Conservation (phyloP, 2,888 invertebrate genomes). For the Blastobasis adustella region DNA sequence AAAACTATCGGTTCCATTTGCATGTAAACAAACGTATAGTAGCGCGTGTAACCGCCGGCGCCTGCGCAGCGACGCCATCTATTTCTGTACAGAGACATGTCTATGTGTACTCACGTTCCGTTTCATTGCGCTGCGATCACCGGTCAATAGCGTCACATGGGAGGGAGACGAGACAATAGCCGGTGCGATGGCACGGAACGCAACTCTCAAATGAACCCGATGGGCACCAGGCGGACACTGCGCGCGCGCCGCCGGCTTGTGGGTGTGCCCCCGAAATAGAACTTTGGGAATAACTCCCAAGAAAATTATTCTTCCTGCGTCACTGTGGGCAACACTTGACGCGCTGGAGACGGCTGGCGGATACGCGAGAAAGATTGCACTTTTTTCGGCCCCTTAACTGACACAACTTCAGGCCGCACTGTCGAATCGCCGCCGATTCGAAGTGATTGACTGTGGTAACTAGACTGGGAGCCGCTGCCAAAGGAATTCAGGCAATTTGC, state of each 20-base stretch:
- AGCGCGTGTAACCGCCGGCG: too few relatives aligned
- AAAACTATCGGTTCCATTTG: too few relatives aligned
- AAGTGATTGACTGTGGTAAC: too few relatives aligned
- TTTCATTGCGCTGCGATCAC: slow-evolving; percentile 52
- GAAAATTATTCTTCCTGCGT: slow-evolving; percentile 67
- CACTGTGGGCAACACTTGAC: slow-evolving; percentile 46
- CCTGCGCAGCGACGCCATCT: too few relatives aligned
- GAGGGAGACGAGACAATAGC: too few relatives aligned
- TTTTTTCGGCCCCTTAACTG: too few relatives aligned
- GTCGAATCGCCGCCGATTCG: too few relatives aligned
- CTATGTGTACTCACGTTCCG: slow-evolving; percentile 60
- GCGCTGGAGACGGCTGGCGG: slow-evolving; percentile 15
- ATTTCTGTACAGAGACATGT: not conserved
- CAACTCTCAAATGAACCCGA: not conserved
- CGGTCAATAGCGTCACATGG: not conserved
- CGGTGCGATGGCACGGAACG: not conserved
- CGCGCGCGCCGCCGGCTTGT: slow-evolving; percentile 30
- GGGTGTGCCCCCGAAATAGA: slow-evolving; percentile 64
- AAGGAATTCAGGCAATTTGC: too few relatives aligned
- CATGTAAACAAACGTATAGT: too few relatives aligned
- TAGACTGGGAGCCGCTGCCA: too few relatives aligned
- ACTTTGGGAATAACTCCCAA: slow-evolving; percentile 67
- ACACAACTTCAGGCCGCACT: too few relatives aligned
- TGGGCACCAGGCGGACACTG: slow-evolving; percentile 32
- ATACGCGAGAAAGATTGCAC: not conserved